Evolutionary conservation across 1,140 invertebrate genomes (phyloP).

Genomic region (Drosophila tropicalis): DNA sequence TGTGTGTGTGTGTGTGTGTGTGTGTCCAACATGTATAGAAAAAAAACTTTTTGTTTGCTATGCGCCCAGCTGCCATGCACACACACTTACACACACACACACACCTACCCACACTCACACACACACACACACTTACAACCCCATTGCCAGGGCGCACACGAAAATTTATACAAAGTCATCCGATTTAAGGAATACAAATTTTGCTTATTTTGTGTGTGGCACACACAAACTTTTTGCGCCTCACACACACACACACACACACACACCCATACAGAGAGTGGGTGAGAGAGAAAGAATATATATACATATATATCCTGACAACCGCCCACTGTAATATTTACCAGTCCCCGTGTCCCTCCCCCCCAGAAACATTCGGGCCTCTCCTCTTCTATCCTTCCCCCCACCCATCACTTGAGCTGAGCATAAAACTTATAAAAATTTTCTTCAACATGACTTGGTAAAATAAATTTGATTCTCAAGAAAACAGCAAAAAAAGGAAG

Average conservation of each 20-base stretch:
- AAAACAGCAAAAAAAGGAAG: constrained; percentile 61
- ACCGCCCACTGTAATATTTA: constrained; percentile 50
- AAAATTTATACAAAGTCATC: constrained; percentile 83
- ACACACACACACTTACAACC: constrained; percentile 58
- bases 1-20: not conserved
- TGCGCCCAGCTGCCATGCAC: constrained; percentile 64
- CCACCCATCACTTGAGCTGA: constrained; percentile 74
- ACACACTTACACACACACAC: constrained; percentile 54
- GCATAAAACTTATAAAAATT: constrained; percentile 83
- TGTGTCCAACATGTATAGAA: constrained; percentile 31
- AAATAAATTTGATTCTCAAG: constrained; percentile 83
- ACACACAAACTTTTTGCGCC: constrained; percentile 43
- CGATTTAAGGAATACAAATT: constrained; percentile 83
- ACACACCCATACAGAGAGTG: constrained; percentile 17
- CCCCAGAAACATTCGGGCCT: not conserved
- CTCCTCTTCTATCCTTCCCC: constrained; percentile 1
- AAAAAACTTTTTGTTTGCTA: constrained; percentile 62
- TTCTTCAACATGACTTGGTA: constrained; percentile 83
- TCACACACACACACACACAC: constrained; percentile 51
- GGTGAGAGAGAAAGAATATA: constrained; percentile 14
- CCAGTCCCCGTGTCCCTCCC: constrained; percentile 27
- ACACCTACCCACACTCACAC: constrained; percentile 16
- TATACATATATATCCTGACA: constrained; percentile 30
- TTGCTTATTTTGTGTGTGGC: constrained; percentile 69
- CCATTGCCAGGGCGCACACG: constrained; percentile 73